Evolutionary conservation across 2,797 vertebrate species (phyloP).

Genomic region (Harpagifer antarcticus): DNA sequence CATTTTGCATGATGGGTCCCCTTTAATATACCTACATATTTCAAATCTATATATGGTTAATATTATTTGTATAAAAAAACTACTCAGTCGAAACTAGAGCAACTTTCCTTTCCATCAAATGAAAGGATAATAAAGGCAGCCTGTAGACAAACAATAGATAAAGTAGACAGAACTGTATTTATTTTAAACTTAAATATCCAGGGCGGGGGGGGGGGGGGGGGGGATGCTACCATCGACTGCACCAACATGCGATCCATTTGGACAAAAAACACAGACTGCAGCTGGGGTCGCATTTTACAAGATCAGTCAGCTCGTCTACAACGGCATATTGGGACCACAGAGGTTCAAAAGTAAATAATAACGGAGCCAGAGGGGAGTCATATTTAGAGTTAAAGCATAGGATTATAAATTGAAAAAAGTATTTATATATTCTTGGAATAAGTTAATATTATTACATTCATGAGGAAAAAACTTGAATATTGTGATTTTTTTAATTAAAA

Average conservation of each 20-base stretch:
- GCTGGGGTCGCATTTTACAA: constrained; percentile 54
- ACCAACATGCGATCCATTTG: constrained; percentile 75
- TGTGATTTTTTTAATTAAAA: too few species aligned
- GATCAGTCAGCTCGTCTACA: constrained; percentile 32
- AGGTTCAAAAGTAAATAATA: too few species aligned
- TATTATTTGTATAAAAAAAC: constrained; percentile 39
- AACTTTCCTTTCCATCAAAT: constrained; percentile 73
- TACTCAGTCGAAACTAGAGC: constrained; percentile 55
- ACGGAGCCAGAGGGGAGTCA: too few species aligned
- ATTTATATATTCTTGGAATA: too few species aligned
- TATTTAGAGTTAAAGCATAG: too few species aligned
- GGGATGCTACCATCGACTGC: constrained; percentile 68
- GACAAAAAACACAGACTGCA: constrained; percentile 68
- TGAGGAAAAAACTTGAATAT: too few species aligned
- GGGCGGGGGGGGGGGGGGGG: constrained; percentile 41
- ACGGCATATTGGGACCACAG: too few species aligned
- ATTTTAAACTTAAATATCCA: constrained; percentile 55
- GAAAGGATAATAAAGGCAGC: constrained; percentile 74
- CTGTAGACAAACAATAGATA: constrained; percentile 43
- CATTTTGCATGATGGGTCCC: too few species aligned
- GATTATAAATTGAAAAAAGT: too few species aligned
- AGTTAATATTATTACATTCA: too few species aligned
- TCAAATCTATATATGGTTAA: too few species aligned
- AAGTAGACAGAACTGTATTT: constrained; percentile 48
- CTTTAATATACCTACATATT: too few species aligned